These are phyloP conservation scores for Leucopternis melanops DNA, from an alignment of 2,113 vertebrate species.

Conservation along the genomic window DNA sequence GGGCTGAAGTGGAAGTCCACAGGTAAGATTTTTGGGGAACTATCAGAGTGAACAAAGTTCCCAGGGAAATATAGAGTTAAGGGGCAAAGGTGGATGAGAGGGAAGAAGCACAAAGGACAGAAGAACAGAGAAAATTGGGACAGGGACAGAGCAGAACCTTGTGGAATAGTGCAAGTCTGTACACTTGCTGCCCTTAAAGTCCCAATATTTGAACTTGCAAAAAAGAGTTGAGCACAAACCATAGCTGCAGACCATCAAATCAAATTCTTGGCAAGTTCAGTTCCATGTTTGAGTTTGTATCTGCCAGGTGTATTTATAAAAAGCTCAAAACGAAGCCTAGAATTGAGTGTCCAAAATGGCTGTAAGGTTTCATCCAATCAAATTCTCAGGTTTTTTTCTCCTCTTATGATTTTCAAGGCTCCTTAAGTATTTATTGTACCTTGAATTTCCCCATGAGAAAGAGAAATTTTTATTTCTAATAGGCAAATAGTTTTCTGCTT, in stretches of 20 bases:
- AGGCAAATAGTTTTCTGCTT: neutral
- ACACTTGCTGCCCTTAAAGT: neutral
- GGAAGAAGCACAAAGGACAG: neutral
- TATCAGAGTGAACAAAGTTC: neutral
- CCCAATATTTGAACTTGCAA: neutral
- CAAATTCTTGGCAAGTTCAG: neutral
- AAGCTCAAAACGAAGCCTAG: neutral
- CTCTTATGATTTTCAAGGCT: neutral
- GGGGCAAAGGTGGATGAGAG: neutral
- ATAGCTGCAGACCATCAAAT: neutral
- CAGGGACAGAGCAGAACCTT: neutral
- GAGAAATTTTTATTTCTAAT: neutral
- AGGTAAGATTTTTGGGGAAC: neutral
- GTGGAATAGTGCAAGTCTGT: neutral
- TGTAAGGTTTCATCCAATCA: neutral
- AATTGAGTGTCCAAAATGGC: neutral
- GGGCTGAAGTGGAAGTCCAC: neutral
- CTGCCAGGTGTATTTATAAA: neutral
- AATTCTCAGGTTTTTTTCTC: neutral
- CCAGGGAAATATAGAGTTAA: neutral
- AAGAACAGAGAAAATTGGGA: neutral
- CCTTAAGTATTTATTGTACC: neutral
- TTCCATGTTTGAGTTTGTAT: neutral
- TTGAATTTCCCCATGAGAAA: neutral
- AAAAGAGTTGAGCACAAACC: neutral